Conservation (phyloP, 2,888 invertebrate species). For the Harmothoe impar region DNA sequence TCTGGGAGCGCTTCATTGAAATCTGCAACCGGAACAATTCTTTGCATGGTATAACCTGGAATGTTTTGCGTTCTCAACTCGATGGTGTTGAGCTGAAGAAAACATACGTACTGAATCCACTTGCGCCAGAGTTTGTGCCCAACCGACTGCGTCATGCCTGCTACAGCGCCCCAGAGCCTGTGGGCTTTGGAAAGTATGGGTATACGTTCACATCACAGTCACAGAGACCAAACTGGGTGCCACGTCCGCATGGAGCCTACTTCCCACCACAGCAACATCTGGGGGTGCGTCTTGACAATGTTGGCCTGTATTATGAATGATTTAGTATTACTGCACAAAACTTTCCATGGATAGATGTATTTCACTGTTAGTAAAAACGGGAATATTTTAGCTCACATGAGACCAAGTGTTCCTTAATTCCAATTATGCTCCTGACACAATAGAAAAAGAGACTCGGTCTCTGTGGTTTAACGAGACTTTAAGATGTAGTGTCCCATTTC, state of each 20-base stretch:
- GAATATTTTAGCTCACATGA: too few species aligned
- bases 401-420: too few species aligned
- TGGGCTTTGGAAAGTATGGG: slow-evolving; percentile 68
- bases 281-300: not conserved
- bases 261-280: slow-evolving; percentile 32
- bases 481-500: too few species aligned
- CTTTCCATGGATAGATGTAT: too few species aligned
- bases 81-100: slow-evolving; percentile 90
- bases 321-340: too few species aligned
- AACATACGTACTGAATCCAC: slow-evolving; percentile 90
- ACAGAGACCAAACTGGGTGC: not conserved
- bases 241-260: not conserved
- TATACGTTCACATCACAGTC: slow-evolving; percentile 64
- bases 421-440: too few species aligned
- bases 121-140: slow-evolving; percentile 92
- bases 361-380: too few species aligned
- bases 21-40: slow-evolving; percentile 89
- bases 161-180: slow-evolving; percentile 67
- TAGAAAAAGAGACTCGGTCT: too few species aligned
- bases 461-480: too few species aligned
- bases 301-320: not conserved
- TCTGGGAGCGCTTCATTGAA: slow-evolving; percentile 91
- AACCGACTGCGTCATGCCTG: slow-evolving; percentile 69
- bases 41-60: slow-evolving; percentile 89
- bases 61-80: slow-evolving; percentile 87